A percentile compares a stretch with the other conserved stretches of the same genome.
Conservation (phyloP, 2,888 invertebrate species). For the Axea sp. region DNA sequence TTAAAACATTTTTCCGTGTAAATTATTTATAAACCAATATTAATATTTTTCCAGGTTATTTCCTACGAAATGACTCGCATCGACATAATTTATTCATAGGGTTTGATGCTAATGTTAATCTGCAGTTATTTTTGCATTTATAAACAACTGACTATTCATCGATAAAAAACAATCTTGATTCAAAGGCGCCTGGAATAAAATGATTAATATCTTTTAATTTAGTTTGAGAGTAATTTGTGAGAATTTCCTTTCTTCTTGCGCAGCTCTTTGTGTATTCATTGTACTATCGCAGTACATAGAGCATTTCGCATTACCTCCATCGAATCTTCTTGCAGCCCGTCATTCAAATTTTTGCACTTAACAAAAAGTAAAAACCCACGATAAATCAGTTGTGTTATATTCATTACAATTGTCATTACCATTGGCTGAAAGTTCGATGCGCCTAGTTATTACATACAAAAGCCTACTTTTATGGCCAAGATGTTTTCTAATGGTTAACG, state of each 20-base stretch:
- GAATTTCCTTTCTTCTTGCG: conserved; percentile 46
- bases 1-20: no score
- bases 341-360: conserved; percentile 10
- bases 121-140: conserved; percentile 46
- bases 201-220: conserved; percentile 60
- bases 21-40: no score
- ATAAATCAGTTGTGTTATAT: no score
- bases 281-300: conserved; percentile 5
- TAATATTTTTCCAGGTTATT: no score
- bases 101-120: conserved; percentile 50
- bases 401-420: conserved; percentile 5
- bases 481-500: conserved; percentile 31
- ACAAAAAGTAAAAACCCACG: no score
- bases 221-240: conserved; percentile 49
- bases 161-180: conserved; percentile 53
- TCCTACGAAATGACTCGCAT: no score
- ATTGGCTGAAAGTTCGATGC: conserved; percentile 16
- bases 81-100: conserved; percentile 59
- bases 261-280: conserved; percentile 3
- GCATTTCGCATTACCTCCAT: conserved; percentile 25
- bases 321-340: background rate
- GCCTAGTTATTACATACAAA: background rate
- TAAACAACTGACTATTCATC: conserved; percentile 36
- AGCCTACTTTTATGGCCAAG: background rate
- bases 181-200: conserved; percentile 26